Conservation (phyloP, 37 sponge, comb jelly and placozoan species). For the Hexactinellida sp. region DNA sequence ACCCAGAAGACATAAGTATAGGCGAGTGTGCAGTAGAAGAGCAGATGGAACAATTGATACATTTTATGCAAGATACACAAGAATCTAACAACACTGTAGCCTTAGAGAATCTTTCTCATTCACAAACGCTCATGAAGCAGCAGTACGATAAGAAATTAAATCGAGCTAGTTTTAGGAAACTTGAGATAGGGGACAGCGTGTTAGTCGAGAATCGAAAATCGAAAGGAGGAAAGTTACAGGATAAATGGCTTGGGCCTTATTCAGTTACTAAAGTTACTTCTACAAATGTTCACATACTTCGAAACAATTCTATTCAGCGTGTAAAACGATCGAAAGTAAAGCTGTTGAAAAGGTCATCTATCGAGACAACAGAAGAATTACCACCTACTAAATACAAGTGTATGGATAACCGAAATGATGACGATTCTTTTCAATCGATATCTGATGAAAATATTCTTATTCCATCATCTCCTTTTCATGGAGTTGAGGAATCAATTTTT, state of each 20-base stretch:
- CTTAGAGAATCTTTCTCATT: not conserved
- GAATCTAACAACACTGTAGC: not conserved
- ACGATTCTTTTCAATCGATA: not conserved
- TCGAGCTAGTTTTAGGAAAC: not conserved
- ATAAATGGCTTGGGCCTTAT: not conserved
- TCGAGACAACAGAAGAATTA: not conserved
- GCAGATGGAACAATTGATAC: not conserved
- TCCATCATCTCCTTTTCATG: not conserved
- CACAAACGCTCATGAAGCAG: conserved; percentile 13
- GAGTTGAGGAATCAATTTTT: not conserved
- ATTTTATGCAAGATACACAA: conserved; percentile 7
- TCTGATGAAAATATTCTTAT: not conserved
- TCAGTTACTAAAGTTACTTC: not conserved
- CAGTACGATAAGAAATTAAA: conserved; percentile 2
- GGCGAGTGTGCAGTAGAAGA: not conserved
- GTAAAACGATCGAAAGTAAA: not conserved
- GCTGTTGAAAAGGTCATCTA: not conserved
- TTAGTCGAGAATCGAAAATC: not conserved
- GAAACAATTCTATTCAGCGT: not conserved
- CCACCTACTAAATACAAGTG: not conserved
- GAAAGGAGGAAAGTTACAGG: conserved; percentile 6
- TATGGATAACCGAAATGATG: not conserved
- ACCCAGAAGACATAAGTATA: not conserved
- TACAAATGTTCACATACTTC: not conserved
- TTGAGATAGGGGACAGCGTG: not conserved